Conservation (phyloP, 2,113 vertebrate genomes). For the Sciurus niger region DNA sequence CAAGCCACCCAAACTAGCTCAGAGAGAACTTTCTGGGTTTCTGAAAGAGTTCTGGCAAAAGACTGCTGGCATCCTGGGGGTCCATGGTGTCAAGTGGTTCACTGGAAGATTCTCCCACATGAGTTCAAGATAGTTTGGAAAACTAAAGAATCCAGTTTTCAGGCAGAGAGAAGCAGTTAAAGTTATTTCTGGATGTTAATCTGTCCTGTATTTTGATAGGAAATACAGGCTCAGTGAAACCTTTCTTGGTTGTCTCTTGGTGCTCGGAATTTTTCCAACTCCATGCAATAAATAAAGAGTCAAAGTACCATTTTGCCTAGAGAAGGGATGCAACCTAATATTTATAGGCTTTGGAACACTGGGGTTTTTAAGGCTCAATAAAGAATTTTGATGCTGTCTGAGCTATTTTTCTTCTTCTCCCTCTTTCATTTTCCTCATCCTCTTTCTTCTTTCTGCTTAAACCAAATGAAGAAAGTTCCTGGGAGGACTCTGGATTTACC, state of each 20-base stretch:
- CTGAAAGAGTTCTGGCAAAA: neutral
- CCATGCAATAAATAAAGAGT: neutral
- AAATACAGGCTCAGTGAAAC: constrained; percentile 23
- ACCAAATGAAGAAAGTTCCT: neutral
- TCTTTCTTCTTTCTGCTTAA: neutral
- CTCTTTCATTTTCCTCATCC: neutral
- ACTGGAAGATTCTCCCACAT: neutral
- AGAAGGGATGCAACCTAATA: constrained; percentile 3
- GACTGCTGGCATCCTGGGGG: neutral
- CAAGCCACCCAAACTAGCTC: neutral
- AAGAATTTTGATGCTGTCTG: neutral
- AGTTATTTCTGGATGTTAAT: constrained; percentile 55
- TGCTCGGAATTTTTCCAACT: constrained; percentile 39
- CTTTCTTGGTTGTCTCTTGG: neutral
- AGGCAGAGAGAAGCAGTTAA: neutral
- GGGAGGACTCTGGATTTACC: neutral
- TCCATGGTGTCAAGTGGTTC: neutral
- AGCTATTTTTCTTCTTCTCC: neutral
- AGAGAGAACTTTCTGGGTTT: neutral
- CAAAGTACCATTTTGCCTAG: neutral
- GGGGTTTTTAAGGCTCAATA: constrained; percentile 6
- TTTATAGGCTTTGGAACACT: constrained; percentile 7
- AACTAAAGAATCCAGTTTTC: neutral
- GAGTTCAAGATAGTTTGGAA: neutral
- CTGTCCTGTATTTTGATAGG: neutral